These are phyloP conservation scores for Diuraphis noxia DNA, from an alignment of 1,140 invertebrate genomes.

Conservation along the genomic window DNA sequence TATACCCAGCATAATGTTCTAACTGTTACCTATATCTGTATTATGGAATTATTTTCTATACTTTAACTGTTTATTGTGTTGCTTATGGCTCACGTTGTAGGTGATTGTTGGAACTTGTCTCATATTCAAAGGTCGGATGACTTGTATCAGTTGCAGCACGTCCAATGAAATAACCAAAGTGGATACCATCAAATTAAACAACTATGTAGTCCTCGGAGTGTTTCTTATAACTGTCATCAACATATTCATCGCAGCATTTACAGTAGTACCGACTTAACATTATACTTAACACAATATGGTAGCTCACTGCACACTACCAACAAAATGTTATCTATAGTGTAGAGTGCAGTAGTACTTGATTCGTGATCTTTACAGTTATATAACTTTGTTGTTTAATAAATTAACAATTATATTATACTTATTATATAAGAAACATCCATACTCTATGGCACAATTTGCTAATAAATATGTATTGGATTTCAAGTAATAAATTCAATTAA, in stretches of 20 bases:
- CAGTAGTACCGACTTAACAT: slow-evolving; percentile 58
- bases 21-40: neutral
- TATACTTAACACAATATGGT: neutral
- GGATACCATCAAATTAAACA: slow-evolving; percentile 78
- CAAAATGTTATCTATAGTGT: neutral
- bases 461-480: neutral
- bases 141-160: slow-evolving; percentile 63
- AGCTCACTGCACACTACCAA: neutral
- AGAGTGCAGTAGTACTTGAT: neutral
- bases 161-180: slow-evolving; percentile 75
- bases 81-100: slow-evolving; percentile 62
- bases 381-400: neutral
- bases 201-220: slow-evolving; percentile 79
- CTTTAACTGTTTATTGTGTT: neutral
- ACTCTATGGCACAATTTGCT: neutral
- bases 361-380: neutral
- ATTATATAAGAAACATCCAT: neutral
- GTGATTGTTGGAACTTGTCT: slow-evolving; percentile 79
- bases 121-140: slow-evolving; percentile 78
- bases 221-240: slow-evolving; percentile 83
- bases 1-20: neutral
- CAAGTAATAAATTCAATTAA: no score
- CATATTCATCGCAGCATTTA: slow-evolving; percentile 83
- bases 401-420: neutral
- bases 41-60: neutral